Evolutionary conservation across 2,888 invertebrate genomes (phyloP).

Genomic region (Bruchidius siliquastri): DNA sequence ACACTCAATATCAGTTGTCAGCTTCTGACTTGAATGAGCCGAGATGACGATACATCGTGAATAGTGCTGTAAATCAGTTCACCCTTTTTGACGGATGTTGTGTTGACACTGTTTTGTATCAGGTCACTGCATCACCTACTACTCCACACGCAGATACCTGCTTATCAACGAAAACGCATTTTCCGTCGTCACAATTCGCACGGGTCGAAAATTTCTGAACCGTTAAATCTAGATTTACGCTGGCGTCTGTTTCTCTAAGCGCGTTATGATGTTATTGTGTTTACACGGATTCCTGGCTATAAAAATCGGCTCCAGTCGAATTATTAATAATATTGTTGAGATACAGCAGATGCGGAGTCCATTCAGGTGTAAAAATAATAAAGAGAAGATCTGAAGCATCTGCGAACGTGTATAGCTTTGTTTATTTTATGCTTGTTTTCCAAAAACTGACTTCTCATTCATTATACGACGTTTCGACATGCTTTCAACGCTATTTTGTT

Average conservation of each 20-base stretch:
- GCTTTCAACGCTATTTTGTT: too few species aligned
- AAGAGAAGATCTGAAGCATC: neutral
- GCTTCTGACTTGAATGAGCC: too few species aligned
- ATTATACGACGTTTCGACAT: too few species aligned
- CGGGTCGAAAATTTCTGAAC: neutral
- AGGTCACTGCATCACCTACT: too few species aligned
- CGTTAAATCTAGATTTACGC: neutral
- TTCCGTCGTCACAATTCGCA: neutral
- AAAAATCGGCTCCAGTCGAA: neutral
- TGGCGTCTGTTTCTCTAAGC: neutral
- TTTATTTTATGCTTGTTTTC: neutral
- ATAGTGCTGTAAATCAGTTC: too few species aligned
- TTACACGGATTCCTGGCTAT: neutral
- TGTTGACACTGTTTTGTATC: too few species aligned
- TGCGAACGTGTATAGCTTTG: neutral
- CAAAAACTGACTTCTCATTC: neutral
- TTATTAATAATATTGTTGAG: neutral
- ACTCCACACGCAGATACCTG: too few species aligned
- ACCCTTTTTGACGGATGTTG: too few species aligned
- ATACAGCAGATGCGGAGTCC: neutral
- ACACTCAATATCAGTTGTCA: too few species aligned
- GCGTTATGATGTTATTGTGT: neutral
- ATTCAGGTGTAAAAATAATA: neutral
- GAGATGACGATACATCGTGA: too few species aligned
- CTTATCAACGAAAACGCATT: neutral